These are phyloP conservation scores for Anthrax anthrax DNA, from an alignment of 2,888 invertebrate genomes.

Conservation along the genomic window DNA sequence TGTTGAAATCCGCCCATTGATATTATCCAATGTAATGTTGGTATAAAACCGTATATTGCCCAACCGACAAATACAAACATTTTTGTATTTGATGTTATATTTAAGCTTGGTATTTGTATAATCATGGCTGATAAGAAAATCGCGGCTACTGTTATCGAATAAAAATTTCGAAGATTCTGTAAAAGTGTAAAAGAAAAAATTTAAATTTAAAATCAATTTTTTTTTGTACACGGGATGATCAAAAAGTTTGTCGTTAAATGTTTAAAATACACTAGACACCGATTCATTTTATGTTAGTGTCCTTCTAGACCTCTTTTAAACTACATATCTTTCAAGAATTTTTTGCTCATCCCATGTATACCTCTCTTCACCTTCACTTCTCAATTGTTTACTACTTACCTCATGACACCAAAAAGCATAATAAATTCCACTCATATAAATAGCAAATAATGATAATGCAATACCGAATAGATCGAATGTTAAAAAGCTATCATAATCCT, in stretches of 20 bases:
- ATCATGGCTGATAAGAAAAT: constrained; percentile 70
- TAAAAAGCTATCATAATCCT: constrained; percentile 71
- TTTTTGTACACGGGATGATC: not conserved
- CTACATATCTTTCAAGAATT: too few relatives aligned
- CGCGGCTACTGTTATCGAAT: constrained; percentile 64
- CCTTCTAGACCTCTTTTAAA: too few relatives aligned
- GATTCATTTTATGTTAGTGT: too few relatives aligned
- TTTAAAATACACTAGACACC: too few relatives aligned
- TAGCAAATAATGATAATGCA: constrained; percentile 79
- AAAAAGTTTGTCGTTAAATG: too few relatives aligned
- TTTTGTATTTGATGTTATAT: constrained; percentile 55
- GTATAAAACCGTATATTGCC: constrained; percentile 82
- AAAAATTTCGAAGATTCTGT: constrained; percentile 64
- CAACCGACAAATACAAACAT: constrained; percentile 69
- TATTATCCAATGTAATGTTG: constrained; percentile 80
- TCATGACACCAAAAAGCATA: constrained; percentile 93
- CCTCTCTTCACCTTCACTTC: too few relatives aligned
- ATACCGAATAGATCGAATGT: constrained; percentile 89
- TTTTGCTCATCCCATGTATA: too few relatives aligned
- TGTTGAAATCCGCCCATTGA: constrained; percentile 79
- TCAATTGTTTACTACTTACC: too few relatives aligned
- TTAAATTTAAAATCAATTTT: constrained; percentile 1
- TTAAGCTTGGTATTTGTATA: constrained; percentile 60
- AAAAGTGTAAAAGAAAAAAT: constrained; percentile 18
- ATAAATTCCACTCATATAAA: constrained; percentile 90